phyloP scores from a whole-genome alignment of 2,888 invertebrate species.

The Himalopsyche kuldschensis region DNA sequence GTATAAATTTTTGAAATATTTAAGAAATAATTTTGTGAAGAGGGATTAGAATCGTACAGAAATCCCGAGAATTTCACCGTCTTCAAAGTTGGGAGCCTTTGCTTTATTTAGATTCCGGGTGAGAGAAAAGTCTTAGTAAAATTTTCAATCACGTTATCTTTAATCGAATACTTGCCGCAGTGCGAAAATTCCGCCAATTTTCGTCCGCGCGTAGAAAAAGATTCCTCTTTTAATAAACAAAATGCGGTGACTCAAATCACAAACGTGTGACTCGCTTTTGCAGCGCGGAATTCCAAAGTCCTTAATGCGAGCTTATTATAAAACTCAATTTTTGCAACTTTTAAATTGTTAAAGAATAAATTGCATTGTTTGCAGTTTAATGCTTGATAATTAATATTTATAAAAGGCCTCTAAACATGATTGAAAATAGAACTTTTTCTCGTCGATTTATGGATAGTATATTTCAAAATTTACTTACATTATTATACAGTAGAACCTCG shows the following conservation, averaged over 20 bases:
- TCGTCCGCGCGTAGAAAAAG: neutral
- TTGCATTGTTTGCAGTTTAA: neutral
- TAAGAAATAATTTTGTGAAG: neutral
- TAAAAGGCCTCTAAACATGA: too few species aligned
- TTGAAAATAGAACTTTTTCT: too few species aligned
- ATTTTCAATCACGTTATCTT: slow-evolving; percentile 1
- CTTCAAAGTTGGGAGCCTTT: neutral
- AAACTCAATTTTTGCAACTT: neutral
- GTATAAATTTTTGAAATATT: neutral
- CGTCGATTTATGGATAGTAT: too few species aligned
- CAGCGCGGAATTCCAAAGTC: neutral
- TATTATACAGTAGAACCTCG: too few species aligned
- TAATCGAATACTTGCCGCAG: neutral
- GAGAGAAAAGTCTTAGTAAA: neutral
- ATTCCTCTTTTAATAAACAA: neutral
- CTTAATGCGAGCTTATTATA: neutral
- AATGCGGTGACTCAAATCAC: neutral
- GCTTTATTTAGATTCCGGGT: neutral
- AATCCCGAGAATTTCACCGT: neutral
- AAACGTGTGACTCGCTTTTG: neutral
- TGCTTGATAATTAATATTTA: neutral
- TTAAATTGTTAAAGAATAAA: neutral
- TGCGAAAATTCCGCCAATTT: slow-evolving; percentile 1
- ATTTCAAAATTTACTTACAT: too few species aligned
- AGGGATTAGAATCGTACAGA: neutral